Evolutionary conservation across 2,113 vertebrate genomes (phyloP), one percentile per base, ranked within the genome.

Genomic region (Stictonetta naevosa): DNA sequence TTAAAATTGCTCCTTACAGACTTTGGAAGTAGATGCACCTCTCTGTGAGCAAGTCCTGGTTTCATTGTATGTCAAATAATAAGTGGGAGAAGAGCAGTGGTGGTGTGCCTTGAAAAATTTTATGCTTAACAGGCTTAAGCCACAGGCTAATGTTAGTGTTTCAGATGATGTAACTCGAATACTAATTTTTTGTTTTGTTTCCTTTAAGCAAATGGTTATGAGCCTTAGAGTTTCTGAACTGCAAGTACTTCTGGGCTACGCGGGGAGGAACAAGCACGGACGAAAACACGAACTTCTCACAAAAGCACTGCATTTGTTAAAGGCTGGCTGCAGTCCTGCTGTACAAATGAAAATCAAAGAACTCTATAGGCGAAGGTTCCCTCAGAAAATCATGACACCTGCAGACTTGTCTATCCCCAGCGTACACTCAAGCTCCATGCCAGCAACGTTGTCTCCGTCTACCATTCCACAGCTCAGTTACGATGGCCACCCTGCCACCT

Each of bases 291-390:
- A 99, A 98, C 99, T 99, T 83, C 98, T 99, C 83, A 99, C 99
- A 71, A 99, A 99, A 98, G 99, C 99, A 18, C 97, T 99, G 91
- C 99, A 99, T 90, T 98, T 99, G 97, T 97, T 99, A 94, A 99
- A 99, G 98, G 98, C 98, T 23, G 99, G 99, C 98, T 99, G 99
- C 98, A 99, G 99, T 93, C 99, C 99, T 42, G 99, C 99, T 53
- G 99, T 99, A 33, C 99, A 99, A 96, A 99, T 99, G 99, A 99
- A 99, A 98, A 99, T 99, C 98, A 99, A 99, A 98, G 99, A 99
- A 98, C 99, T 99, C 69, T 99, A 99, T 97, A 97, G 99, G 93
- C 98, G 99, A 38, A 98, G 99, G 93, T 99, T 99, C 96, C 99
- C 99, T 11, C 99, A 99, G 97, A 99, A 99, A 96, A 99, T 99